Conservation (phyloP, 2,797 vertebrate genomes). For the Enteromius anoplus region DNA sequence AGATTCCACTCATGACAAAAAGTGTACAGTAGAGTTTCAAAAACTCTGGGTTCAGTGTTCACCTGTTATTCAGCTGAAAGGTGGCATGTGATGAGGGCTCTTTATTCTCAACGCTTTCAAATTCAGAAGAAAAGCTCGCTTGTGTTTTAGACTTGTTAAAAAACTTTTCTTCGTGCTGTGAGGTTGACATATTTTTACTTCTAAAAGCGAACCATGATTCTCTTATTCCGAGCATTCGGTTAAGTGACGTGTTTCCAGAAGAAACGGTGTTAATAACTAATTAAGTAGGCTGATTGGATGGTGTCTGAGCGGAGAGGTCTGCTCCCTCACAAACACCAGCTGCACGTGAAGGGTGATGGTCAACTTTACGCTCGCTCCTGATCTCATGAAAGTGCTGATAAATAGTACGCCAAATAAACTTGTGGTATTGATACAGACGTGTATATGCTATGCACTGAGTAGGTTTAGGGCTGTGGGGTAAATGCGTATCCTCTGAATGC, state of each 20-base stretch:
- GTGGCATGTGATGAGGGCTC: constrained; percentile 27
- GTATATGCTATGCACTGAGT: too few species aligned
- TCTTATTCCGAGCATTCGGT: neutral
- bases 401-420: too few species aligned
- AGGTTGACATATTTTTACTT: neutral
- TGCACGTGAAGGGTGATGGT: neutral
- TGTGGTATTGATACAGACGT: too few species aligned
- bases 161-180: neutral
- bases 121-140: constrained; percentile 5
- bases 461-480: too few species aligned
- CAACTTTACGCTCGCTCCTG: neutral
- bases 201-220: neutral
- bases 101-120: constrained; percentile 22
- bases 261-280: neutral
- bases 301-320: neutral
- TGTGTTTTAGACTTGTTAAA: neutral
- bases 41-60: constrained; percentile 44
- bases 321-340: neutral
- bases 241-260: neutral
- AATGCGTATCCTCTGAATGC: too few species aligned
- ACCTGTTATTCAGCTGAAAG: constrained; percentile 49
- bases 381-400: too few species aligned
- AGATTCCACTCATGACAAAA: constrained; percentile 49
- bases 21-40: constrained; percentile 33
- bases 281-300: neutral